These are phyloP conservation scores for Cynoglossus semilaevis DNA, from an alignment of 2,113 vertebrate genomes.

Conservation along the genomic window DNA sequence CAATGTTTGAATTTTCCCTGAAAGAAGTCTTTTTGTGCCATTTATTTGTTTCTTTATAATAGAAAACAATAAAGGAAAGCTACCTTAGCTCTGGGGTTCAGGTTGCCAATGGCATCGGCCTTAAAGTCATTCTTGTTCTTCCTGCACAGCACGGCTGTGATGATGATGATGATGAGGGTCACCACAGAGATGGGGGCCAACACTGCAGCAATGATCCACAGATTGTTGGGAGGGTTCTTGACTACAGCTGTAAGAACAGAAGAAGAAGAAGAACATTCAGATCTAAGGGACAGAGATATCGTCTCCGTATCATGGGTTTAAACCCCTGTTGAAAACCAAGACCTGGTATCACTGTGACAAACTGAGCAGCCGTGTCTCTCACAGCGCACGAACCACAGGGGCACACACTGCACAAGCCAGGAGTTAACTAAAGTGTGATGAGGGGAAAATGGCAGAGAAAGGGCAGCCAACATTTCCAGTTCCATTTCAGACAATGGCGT, in stretches of 20 bases:
- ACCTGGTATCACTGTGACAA: too few species aligned
- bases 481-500: not conserved
- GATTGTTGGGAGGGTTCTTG: conserved; percentile 96
- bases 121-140: conserved; percentile 99
- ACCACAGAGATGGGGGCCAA: conserved; percentile 93
- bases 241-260: conserved; percentile 84
- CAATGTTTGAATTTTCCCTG: too few species aligned
- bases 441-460: not conserved
- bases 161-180: conserved; percentile 95
- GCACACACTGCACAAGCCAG: not conserved
- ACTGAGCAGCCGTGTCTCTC: too few species aligned
- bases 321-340: too few species aligned
- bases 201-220: conserved; percentile 97
- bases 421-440: not conserved
- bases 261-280: conserved; percentile 7
- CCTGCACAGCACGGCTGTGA: conserved; percentile 93
- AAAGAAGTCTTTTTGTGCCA: too few species aligned
- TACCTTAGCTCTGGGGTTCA: conserved; percentile 95
- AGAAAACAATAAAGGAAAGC: not conserved
- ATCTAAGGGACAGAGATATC: too few species aligned
- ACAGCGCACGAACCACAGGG: not conserved
- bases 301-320: too few species aligned
- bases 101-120: conserved; percentile 89
- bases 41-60: too few species aligned
- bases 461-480: not conserved